These are phyloP conservation scores for Heliconius nattereri DNA, from an alignment of 1,140 invertebrate genomes.

Conservation along the genomic window DNA sequence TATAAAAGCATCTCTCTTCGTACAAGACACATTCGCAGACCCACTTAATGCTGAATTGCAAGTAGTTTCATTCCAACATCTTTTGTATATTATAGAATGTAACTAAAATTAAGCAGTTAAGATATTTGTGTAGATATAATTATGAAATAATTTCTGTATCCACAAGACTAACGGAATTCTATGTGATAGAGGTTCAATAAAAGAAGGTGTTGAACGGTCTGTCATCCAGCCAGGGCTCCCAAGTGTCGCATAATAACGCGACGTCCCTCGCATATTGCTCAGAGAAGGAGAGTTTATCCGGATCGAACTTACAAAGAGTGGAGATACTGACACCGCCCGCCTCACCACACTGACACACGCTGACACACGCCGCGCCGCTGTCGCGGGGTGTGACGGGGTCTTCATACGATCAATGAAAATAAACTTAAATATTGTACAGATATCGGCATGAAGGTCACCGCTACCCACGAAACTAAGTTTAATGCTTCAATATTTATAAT, in stretches of 20 bases:
- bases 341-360: too few relatives aligned
- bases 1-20: neutral
- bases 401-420: neutral
- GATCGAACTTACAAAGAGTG: neutral
- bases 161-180: neutral
- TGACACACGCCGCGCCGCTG: too few relatives aligned
- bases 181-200: neutral
- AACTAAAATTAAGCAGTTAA: conserved; percentile 17
- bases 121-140: neutral
- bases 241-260: neutral
- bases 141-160: neutral
- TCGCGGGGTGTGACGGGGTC: neutral
- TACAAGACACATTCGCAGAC: neutral
- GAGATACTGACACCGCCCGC: neutral
- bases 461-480: neutral
- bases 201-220: neutral
- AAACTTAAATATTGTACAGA: neutral
- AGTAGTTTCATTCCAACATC: conserved; percentile 25
- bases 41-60: neutral
- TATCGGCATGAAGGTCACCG: neutral
- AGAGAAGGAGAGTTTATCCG: neutral
- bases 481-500: neutral
- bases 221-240: neutral
- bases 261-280: neutral
- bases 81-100: conserved; percentile 30